These are phyloP conservation scores for Drosophila santomea DNA, from an alignment of 1,140 invertebrate genomes.

Conservation along the genomic window DNA sequence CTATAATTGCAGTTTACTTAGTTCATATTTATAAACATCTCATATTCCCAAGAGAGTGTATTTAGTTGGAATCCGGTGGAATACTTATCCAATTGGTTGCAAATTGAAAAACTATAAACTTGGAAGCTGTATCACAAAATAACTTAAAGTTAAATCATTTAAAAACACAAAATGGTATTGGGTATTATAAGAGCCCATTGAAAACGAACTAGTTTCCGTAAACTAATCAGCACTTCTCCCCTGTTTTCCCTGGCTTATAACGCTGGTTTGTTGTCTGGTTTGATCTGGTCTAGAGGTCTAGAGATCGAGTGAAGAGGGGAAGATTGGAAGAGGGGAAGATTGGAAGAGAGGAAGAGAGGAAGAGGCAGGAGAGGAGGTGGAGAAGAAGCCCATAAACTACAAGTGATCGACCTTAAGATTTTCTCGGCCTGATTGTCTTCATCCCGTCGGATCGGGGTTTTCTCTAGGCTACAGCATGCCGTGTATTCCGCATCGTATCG, in stretches of 20 bases:
- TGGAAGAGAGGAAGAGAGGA: no score
- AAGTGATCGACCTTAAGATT: constrained; percentile 82
- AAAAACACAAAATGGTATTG: no score
- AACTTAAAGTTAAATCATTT: no score
- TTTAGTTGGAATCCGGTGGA: no score
- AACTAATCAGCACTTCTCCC: constrained; percentile 10
- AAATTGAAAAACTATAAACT: neutral
- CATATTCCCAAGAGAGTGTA: no score
- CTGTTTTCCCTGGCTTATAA: constrained; percentile 3
- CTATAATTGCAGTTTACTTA: neutral
- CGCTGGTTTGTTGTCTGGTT: constrained; percentile 30
- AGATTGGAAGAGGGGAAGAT: no score
- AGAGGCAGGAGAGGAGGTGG: neutral
- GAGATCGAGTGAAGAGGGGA: neutral
- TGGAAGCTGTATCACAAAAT: no score
- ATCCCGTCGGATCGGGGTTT: constrained; percentile 16
- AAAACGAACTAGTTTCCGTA: constrained; percentile 26
- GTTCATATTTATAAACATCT: neutral
- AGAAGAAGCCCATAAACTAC: constrained; percentile 76
- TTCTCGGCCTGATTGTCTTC: constrained; percentile 67
- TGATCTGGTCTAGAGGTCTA: constrained; percentile 35
- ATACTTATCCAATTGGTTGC: no score
- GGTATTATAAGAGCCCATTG: neutral
- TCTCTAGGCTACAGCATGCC: constrained; percentile 34
- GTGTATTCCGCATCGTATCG: neutral